Base-by-base conservation (phyloP, 1,140 invertebrate genomes). In the Anoplolepis gracilipes region DNA sequence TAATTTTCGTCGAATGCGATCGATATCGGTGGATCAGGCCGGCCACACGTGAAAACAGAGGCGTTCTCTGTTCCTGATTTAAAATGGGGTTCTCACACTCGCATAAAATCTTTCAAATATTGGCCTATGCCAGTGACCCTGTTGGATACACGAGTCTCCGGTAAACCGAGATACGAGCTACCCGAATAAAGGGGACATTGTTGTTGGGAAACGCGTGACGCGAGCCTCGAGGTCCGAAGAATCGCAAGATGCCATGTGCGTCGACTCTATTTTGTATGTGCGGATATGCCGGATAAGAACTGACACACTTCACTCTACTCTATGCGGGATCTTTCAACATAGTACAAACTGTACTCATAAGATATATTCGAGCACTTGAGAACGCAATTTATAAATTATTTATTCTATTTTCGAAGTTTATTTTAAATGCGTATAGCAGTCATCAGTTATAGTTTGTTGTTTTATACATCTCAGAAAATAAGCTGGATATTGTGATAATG, bases 31-130 rank as follows among this genome's bases (percentile, higher is more conserved):
- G 28, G 69, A 82, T 84, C 82, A 76, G 55, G 49, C 75, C n/a
- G 49, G 13, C 84, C 61, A 65, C 76, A 73, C 85, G 70, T 77
- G 88, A 88, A 85, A 79, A 92, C 89, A 92, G 86, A 81, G 89
- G 72, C 77, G 64, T 42, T 39, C 88, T 65, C 87, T 91, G 87
- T 91, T 88, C 85, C 73, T 59, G 57, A 85, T 86, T 87, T 79
- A 85, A 88, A 84, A 57, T 46, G 61, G 55, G 61, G 73, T 88
- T 88, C 84, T 90, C 84, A 85, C 86, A 88, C 79, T 79, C 77
- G 77, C 69, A 81, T 88, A 70, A 89, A 88, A 77, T 82, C 81
- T 72, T 76, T 87, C 88, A 91, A 91, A 91, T 91, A 91, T 91
- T 88, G 79, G 85, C 76, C 87, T 59, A 82, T 85, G 85, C 81